These are phyloP conservation scores for Acomys russatus DNA, from an alignment of 2,797 vertebrate genomes.

Conservation along the genomic window DNA sequence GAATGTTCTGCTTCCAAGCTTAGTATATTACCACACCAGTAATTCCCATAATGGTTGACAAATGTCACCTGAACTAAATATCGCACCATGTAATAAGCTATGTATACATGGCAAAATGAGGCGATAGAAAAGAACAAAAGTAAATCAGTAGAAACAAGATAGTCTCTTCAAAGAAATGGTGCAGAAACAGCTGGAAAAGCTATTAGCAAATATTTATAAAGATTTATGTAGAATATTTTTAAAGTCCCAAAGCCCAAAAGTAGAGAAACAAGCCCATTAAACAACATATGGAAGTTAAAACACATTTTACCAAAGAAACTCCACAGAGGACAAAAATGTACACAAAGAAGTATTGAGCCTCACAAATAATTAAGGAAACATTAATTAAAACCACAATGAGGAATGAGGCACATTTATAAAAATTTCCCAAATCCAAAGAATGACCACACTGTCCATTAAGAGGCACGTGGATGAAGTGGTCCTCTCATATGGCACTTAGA, in stretches of 20 bases:
- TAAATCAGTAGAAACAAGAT: not conserved
- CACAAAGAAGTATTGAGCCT: not conserved
- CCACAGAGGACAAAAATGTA: not conserved
- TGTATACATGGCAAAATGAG: not conserved
- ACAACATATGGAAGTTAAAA: not conserved
- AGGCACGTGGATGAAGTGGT: not conserved
- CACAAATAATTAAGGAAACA: not conserved
- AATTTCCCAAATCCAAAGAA: not conserved
- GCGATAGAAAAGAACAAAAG: not conserved
- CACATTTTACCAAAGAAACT: not conserved
- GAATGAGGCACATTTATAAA: not conserved
- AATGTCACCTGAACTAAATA: not conserved
- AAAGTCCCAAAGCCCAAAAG: constrained; percentile 23
- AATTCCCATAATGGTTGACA: not conserved
- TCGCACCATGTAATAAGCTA: not conserved
- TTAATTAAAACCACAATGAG: not conserved
- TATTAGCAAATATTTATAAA: not conserved
- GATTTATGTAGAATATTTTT: not conserved
- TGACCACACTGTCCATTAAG: not conserved
- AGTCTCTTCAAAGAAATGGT: not conserved
- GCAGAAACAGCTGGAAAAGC: not conserved
- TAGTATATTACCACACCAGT: not conserved
- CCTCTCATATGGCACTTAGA: not conserved
- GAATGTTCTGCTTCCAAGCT: not conserved
- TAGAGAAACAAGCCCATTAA: not conserved